phyloP scores from a whole-genome alignment of 1,140 invertebrate genomes.

The Drosophila suzukii region DNA sequence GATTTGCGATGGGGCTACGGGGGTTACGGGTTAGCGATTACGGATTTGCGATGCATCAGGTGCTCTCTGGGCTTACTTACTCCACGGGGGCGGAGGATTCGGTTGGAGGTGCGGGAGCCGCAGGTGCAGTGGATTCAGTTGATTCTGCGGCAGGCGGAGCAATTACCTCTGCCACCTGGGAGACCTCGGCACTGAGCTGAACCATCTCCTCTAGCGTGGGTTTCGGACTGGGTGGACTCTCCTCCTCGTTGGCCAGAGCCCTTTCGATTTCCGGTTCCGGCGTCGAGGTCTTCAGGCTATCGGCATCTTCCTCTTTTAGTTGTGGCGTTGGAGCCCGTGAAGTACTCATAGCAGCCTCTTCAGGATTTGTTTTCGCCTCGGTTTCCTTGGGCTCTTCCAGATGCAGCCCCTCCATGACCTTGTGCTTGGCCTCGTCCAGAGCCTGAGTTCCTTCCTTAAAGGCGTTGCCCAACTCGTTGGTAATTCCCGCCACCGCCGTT shows the following conservation, averaged over 20 bases:
- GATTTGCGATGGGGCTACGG: conserved; percentile 18
- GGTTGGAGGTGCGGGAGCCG: conserved; percentile 13
- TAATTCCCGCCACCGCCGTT: conserved; percentile 72
- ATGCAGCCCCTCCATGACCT: conserved; percentile 72
- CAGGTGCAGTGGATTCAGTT: background rate
- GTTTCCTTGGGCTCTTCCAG: conserved; percentile 24
- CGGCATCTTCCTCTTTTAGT: conserved; percentile 46
- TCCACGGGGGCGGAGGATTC: conserved; percentile 43
- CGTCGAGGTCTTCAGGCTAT: conserved; percentile 79
- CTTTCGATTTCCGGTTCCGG: conserved; percentile 82
- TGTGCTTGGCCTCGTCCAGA: conserved; percentile 72
- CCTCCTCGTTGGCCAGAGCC: conserved; percentile 68
- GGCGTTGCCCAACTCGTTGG: conserved; percentile 72
- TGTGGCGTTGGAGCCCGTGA: conserved; percentile 59
- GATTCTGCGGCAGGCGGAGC: background rate
- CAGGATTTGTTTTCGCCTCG: background rate
- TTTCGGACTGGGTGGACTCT: conserved; percentile 77
- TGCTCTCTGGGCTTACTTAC: conserved; percentile 59
- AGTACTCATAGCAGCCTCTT: conserved; percentile 25
- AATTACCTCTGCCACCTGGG: background rate
- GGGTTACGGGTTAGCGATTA: conserved; percentile 18
- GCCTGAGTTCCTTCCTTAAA: conserved; percentile 71
- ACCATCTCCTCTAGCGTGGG: conserved; percentile 75
- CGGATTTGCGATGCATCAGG: conserved; percentile 34
- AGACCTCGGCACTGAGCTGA: conserved; percentile 50